Base-by-base conservation (phyloP, 2,797 vertebrate genomes). In the Aulostomus chinensis region DNA sequence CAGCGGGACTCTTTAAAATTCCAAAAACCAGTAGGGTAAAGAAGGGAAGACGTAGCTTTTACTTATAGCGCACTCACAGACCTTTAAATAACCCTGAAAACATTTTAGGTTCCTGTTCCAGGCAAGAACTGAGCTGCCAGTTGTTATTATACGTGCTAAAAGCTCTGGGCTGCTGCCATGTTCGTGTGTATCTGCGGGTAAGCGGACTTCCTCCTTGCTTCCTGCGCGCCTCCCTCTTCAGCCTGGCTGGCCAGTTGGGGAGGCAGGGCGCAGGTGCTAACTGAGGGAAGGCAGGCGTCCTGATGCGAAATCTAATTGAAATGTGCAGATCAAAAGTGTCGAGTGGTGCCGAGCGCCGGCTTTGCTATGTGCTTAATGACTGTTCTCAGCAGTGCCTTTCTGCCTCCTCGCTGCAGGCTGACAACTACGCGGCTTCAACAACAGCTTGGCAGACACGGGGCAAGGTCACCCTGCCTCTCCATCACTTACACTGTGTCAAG, bases 271-370 rank as follows among this genome's bases (percentile, higher is more conserved):
- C 89, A 91, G 90, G 86, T 90, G 89, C 80, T 68, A 68, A 73
- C 83, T 68, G 85, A 85, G 84, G 69, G 73, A 85, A 83, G 86
- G 85, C 84, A 79, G 85, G 74, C 85, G 31, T 86, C 88, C 89
- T 85, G 89, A 89, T 86, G 89, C 83, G 88, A 90, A 88, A 89
- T 87, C 87, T 90, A 90, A 91, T 89, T 89, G 88, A 92, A 92
- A 89, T 80, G 89, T 89, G 88, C 84, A 85, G 86, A 90, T 92
- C 83, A 89, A 86, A 89, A 84, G 85, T 83, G 80, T 80, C 13
- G 83, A 84, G 84, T 56, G 65, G 69, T 74, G 81, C 73, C 40
- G 83, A 59, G 82, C 46, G 77, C 73, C 76, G 83, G 81, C 85
- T 82, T 77, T 69, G 75, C 86, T 81, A 73, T 58, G 71, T 61